Evolutionary conservation across 2,888 invertebrate species (phyloP).

Genomic region (Scaptomyza polygonia): DNA sequence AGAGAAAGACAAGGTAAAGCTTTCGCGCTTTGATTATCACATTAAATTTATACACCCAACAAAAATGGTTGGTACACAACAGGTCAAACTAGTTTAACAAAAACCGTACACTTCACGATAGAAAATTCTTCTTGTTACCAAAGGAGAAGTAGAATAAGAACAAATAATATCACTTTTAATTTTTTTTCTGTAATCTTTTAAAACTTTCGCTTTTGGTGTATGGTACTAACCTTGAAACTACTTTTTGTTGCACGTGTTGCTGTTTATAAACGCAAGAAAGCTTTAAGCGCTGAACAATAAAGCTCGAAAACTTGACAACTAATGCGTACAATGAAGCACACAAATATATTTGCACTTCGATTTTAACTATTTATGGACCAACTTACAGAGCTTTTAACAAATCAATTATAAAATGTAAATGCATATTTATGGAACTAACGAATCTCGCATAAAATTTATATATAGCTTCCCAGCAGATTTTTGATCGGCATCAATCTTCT

Average conservation of each 20-base stretch:
- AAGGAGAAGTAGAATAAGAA: background rate
- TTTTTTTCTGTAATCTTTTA: background rate
- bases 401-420: too few relatives aligned
- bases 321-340: slow-evolving; percentile 16
- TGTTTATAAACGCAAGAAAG: slow-evolving; percentile 11
- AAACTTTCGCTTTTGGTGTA: background rate
- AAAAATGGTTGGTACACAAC: slow-evolving; percentile 18
- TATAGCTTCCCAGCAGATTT: too few relatives aligned
- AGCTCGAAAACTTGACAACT: slow-evolving; percentile 1
- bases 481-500: too few relatives aligned
- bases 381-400: background rate
- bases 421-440: too few relatives aligned
- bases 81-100: background rate
- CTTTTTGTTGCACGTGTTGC: slow-evolving; percentile 13
- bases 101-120: background rate
- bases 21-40: slow-evolving; percentile 34
- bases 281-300: slow-evolving; percentile 13
- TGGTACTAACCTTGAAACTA: slow-evolving; percentile 19
- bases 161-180: background rate
- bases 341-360: background rate
- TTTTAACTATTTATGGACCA: too few relatives aligned
- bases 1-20: slow-evolving; percentile 24
- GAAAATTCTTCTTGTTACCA: background rate
- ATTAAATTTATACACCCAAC: slow-evolving; percentile 13
- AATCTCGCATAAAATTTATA: too few relatives aligned